A percentile compares a stretch with the other conserved stretches of the same genome.
These are phyloP conservation scores for Petrophora chlorosata DNA, from an alignment of 2,888 invertebrate species.

Conservation along the genomic window DNA sequence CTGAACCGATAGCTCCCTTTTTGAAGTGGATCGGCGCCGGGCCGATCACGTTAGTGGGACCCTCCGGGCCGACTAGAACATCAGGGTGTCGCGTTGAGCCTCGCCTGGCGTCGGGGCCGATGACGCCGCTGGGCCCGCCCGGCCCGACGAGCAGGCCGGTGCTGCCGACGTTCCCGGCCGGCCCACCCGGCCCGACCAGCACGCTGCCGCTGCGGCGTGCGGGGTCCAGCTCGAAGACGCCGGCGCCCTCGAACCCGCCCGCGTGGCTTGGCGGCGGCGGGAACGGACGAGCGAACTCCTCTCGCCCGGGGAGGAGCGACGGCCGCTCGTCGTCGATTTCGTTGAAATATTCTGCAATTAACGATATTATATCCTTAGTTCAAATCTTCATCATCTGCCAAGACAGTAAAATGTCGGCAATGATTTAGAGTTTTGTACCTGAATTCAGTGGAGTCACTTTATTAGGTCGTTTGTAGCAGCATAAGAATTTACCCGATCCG, in stretches of 20 bases:
- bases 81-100: slow-evolving; percentile 33
- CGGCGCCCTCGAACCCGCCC: slow-evolving; percentile 23
- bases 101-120: slow-evolving; percentile 28
- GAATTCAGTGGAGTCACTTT: slow-evolving; percentile 39
- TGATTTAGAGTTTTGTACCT: slow-evolving; percentile 49
- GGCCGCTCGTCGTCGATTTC: slow-evolving; percentile 67
- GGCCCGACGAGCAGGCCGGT: slow-evolving; percentile 41
- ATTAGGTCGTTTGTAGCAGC: slow-evolving; percentile 81
- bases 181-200: slow-evolving; percentile 52
- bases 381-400: too few species aligned
- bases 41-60: slow-evolving; percentile 49
- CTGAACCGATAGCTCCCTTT: slow-evolving; percentile 55
- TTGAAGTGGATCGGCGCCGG: slow-evolving; percentile 24
- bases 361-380: too few species aligned
- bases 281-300: slow-evolving; percentile 47
- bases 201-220: slow-evolving; percentile 31
- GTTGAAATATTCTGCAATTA: slow-evolving; percentile 62
- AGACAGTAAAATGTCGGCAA: too few species aligned
- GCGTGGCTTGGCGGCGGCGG: slow-evolving; percentile 42
- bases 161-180: slow-evolving; percentile 34
- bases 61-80: slow-evolving; percentile 73
- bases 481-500: slow-evolving; percentile 85
- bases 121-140: slow-evolving; percentile 45
- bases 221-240: slow-evolving; percentile 37
- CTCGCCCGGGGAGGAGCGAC: slow-evolving; percentile 52